phyloP scores from a whole-genome alignment of 2,797 vertebrate genomes.

The Botia kubotai region DNA sequence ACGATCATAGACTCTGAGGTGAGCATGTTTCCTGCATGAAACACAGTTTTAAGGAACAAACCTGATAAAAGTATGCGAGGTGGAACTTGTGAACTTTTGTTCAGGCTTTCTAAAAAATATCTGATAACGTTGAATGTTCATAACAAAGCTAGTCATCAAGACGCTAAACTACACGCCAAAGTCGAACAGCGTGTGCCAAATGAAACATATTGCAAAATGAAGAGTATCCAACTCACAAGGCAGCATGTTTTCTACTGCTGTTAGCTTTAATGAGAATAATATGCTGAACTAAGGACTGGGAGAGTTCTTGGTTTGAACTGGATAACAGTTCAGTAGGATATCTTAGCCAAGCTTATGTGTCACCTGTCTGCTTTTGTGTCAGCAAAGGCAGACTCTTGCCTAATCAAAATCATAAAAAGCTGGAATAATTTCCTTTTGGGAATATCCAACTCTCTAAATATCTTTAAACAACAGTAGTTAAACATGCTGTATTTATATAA shows the following conservation, averaged over 20 bases:
- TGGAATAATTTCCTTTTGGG: not conserved
- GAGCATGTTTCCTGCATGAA: constrained; percentile 22
- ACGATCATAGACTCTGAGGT: constrained; percentile 35
- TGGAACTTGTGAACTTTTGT: constrained; percentile 35
- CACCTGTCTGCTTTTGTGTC: constrained; percentile 8
- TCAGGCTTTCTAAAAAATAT: constrained; percentile 26
- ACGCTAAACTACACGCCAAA: not conserved
- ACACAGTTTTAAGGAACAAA: constrained; percentile 3
- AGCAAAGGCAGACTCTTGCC: constrained; percentile 22
- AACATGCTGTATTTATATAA: not conserved
- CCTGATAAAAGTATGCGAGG: constrained; percentile 20
- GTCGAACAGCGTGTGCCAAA: not conserved
- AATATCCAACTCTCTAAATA: not conserved
- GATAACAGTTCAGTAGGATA: constrained; percentile 31
- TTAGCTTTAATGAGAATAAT: not conserved
- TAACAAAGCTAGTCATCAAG: constrained; percentile 13
- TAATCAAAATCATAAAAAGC: not conserved
- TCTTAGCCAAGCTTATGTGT: constrained; percentile 51
- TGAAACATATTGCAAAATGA: constrained; percentile 9
- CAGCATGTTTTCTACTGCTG: not conserved
- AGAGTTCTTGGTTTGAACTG: constrained; percentile 41
- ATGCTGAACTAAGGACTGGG: not conserved
- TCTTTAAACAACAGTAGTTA: not conserved
- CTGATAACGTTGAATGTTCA: constrained; percentile 10
- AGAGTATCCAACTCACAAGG: not conserved